These are phyloP conservation scores for Drosophila truncata DNA, from an alignment of 1,140 invertebrate species.

Conservation along the genomic window DNA sequence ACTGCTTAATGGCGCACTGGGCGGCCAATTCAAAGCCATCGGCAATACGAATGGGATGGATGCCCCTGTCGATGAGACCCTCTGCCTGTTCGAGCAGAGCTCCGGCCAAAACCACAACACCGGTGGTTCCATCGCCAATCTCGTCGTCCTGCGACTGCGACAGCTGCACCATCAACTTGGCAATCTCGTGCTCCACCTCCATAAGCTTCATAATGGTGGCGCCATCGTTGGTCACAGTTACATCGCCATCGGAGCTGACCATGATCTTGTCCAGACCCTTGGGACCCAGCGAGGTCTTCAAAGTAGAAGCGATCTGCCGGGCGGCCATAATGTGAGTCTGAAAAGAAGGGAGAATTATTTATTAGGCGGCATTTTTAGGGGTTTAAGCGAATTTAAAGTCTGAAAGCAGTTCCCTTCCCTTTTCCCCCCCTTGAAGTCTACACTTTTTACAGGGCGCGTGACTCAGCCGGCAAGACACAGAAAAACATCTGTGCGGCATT, in stretches of 20 bases:
- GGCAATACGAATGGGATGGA: constrained; percentile 99
- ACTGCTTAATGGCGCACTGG: constrained; percentile 93
- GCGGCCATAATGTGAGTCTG: constrained; percentile 99
- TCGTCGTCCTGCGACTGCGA: constrained; percentile 99
- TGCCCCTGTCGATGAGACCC: constrained; percentile 96
- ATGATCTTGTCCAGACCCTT: constrained; percentile 99
- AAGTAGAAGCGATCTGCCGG: constrained; percentile 94
- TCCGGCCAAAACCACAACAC: constrained; percentile 95
- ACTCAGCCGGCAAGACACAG: constrained; percentile 57
- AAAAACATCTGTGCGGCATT: constrained; percentile 69
- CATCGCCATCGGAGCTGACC: constrained; percentile 98
- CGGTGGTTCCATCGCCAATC: constrained; percentile 99
- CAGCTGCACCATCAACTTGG: constrained; percentile 98
- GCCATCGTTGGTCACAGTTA: constrained; percentile 99
- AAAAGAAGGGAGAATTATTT: constrained; percentile 47
- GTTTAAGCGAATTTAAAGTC: too few species aligned
- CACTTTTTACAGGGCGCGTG: constrained; percentile 53
- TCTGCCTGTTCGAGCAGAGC: constrained; percentile 98
- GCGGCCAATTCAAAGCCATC: constrained; percentile 99
- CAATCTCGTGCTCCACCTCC: constrained; percentile 99
- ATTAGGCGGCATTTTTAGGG: not conserved
- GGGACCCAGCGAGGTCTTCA: constrained; percentile 98
- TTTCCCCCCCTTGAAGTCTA: not conserved
- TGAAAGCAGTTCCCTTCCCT: not conserved
- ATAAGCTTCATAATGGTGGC: constrained; percentile 99